These are phyloP conservation scores for Drosophila silvestris DNA, from an alignment of 2,888 invertebrate genomes.

Conservation along the genomic window DNA sequence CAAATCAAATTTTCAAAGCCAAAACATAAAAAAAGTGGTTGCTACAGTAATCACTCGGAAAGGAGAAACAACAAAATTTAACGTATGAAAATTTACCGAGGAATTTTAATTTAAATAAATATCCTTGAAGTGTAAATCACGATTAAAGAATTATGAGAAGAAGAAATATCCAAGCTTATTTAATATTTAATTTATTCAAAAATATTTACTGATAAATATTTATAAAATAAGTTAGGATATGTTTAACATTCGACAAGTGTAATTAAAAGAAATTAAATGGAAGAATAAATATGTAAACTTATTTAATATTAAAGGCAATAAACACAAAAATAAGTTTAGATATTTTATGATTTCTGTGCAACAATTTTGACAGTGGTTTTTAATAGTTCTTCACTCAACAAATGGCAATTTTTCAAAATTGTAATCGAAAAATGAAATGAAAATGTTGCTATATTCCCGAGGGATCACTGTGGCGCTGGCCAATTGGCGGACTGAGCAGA, in stretches of 20 bases:
- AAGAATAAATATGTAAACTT: background rate
- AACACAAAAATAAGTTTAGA: background rate
- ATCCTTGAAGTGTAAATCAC: too few relatives aligned
- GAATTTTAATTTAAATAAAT: too few relatives aligned
- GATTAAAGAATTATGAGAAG: too few relatives aligned
- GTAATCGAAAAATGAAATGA: background rate
- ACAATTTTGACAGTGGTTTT: background rate
- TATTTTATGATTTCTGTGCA: background rate
- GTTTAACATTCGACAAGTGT: too few relatives aligned
- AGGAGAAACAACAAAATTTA: too few relatives aligned
- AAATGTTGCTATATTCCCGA: background rate
- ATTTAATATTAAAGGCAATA: background rate
- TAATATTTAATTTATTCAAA: too few relatives aligned
- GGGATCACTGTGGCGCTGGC: background rate
- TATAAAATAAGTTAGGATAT: too few relatives aligned
- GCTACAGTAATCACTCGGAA: background rate
- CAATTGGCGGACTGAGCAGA: background rate
- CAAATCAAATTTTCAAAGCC: slow-evolving; percentile 73
- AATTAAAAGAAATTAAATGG: too few relatives aligned
- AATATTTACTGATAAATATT: too few relatives aligned
- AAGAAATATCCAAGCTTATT: too few relatives aligned
- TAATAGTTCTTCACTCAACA: background rate
- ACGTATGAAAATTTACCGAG: too few relatives aligned
- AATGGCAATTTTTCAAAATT: background rate
- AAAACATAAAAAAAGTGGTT: slow-evolving; percentile 14